Conservation (phyloP, 2,113 vertebrate species). For the Heteronetta atricapilla region DNA sequence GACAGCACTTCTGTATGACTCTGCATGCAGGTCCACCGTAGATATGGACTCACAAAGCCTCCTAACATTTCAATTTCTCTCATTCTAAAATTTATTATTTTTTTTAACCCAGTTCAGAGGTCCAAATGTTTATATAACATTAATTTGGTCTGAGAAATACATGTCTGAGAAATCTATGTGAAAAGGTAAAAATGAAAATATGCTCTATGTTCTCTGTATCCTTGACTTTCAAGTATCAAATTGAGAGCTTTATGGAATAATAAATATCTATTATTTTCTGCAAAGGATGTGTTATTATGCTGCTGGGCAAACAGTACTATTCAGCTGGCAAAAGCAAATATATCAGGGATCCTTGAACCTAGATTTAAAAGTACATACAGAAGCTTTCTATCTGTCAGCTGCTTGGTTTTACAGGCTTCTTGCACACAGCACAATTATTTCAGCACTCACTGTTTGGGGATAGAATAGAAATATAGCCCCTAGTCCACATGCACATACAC, state of each 20-base stretch:
- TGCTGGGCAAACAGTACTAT: not conserved
- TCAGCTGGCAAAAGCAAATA: constrained; percentile 22
- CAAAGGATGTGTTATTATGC: not conserved
- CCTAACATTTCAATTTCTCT: not conserved
- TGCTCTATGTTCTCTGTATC: not conserved
- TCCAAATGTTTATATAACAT: not conserved
- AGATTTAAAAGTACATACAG: not conserved
- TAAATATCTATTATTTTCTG: constrained; percentile 1
- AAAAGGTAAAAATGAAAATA: not conserved
- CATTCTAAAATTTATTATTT: not conserved
- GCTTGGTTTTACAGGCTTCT: not conserved
- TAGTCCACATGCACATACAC: not conserved
- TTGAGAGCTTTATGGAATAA: not conserved
- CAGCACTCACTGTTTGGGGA: not conserved
- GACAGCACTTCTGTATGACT: not conserved
- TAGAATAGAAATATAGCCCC: not conserved
- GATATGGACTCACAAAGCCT: not conserved
- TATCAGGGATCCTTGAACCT: not conserved
- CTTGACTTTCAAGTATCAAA: not conserved
- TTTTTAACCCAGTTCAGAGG: not conserved
- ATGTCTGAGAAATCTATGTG: not conserved
- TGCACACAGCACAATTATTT: not conserved
- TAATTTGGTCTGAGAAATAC: not conserved
- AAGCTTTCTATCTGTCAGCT: not conserved
- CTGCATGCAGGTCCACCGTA: not conserved